Evolutionary conservation across 2,113 vertebrate genomes (phyloP), one percentile per base, ranked within the genome.

Genomic region (Misgurnus mizolepis): DNA sequence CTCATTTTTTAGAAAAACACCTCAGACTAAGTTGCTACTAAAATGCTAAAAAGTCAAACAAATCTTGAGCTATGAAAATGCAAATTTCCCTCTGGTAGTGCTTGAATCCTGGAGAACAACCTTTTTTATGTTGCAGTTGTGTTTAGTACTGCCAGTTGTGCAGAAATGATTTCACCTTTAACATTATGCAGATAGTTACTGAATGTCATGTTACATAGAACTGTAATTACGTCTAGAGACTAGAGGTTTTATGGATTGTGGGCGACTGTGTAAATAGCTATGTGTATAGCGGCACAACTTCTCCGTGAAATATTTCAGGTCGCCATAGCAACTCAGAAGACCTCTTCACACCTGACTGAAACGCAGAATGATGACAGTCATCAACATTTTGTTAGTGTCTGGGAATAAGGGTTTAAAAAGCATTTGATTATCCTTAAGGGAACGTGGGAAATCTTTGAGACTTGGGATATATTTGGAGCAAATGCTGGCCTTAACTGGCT

Each of bases 291-390:
- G 62, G 60, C 66, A 43, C 56, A 53, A 40, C 66, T 80, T 66
- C 65, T 73, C 68, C 53, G 80, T 81, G 78, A 82, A 82, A 82
- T 78, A 74, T 79, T 80, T 80, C 65, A 76, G 79, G 84, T 88
- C 50, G 53, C 80, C 83, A 87, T 87, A 82, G 87, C 85, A 87
- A 88, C 87, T 67, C 53, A 27, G 60, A 72, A 64, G 76, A 68
- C 79, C 61, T 67, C 27, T 76, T 69, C 39, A 73, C 78, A 60
- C 72, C 66, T 81, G 73, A 78, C 70, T 73, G 67, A 56, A 85
- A 75, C 49, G 9, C 43, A 47, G 45, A 50, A 78, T 79, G 56
- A 61, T 70, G 70, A 70, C 76, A 66, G 66, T 76, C 15, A 49
- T 49, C 77, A 66, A 17, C 15, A 34, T 65, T 66, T 77, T 22